These are phyloP conservation scores for Eremophila alpestris DNA, from an alignment of 2,797 vertebrate genomes.

Conservation along the genomic window DNA sequence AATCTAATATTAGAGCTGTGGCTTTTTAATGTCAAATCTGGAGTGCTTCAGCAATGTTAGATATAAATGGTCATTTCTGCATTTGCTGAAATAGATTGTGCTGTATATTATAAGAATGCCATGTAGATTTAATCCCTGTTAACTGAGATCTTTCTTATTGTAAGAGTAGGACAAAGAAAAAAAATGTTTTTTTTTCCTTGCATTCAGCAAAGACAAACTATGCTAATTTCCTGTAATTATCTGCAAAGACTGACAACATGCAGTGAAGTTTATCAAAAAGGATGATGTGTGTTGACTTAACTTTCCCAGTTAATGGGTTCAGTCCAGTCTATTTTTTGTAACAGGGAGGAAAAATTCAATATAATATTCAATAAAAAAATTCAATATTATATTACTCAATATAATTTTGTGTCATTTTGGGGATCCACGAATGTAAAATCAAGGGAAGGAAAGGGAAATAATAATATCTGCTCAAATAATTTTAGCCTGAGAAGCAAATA, in stretches of 20 bases:
- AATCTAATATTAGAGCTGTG: constrained; percentile 66
- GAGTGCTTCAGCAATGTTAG: constrained; percentile 16
- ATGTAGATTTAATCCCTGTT: background rate
- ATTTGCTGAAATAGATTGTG: constrained; percentile 33
- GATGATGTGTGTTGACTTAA: background rate
- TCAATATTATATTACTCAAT: background rate
- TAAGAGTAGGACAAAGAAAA: background rate
- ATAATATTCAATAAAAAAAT: background rate
- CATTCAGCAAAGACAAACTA: constrained; percentile 28
- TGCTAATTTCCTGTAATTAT: constrained; percentile 19
- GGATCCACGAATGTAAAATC: background rate
- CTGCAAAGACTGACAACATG: background rate
- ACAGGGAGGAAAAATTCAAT: background rate
- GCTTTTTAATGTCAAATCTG: constrained; percentile 62
- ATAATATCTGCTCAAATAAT: constrained; percentile 42
- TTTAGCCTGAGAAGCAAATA: constrained; percentile 42
- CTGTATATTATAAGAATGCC: background rate
- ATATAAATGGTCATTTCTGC: constrained; percentile 55
- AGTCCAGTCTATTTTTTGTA: background rate
- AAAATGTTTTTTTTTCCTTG: background rate
- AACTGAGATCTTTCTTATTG: background rate
- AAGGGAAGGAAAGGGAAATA: background rate
- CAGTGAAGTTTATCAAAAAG: background rate
- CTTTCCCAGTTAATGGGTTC: background rate
- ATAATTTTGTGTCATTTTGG: constrained; percentile 36